phyloP scores from a whole-genome alignment of 2,888 invertebrate genomes.

The Stenchaetothrips biformis region DNA sequence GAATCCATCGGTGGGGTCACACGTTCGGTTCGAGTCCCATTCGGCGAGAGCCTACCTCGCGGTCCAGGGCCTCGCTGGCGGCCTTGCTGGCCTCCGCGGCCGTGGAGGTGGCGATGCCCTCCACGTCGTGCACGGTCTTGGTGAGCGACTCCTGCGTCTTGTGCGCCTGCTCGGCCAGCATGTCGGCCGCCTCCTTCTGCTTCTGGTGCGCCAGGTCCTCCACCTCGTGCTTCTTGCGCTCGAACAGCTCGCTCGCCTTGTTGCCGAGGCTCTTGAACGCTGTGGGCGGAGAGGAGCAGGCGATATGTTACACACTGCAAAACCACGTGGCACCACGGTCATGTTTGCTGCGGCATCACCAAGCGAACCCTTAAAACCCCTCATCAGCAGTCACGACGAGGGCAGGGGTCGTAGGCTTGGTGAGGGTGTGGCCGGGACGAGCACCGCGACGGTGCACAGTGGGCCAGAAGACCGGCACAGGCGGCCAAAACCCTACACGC shows the following conservation, averaged over 20 bases:
- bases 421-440: no score
- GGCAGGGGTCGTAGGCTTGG: no score
- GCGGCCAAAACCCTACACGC: no score
- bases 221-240: conserved; percentile 67
- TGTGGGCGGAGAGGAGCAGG: conserved; percentile 49
- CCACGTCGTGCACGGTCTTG: conserved; percentile 54
- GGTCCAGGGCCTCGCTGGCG: conserved; percentile 53
- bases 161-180: conserved; percentile 59
- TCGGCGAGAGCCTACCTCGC: conserved; percentile 50
- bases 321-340: no score
- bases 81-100: conserved; percentile 51
- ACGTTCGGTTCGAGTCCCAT: no score
- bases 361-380: no score
- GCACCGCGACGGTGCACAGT: no score
- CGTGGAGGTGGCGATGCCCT: conserved; percentile 52
- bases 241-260: conserved; percentile 65
- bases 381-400: no score
- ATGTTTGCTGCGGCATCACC: no score
- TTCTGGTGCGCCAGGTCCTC: conserved; percentile 60
- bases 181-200: conserved; percentile 55
- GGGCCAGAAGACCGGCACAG: no score
- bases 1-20: no score
- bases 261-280: conserved; percentile 67
- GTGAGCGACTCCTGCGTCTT: conserved; percentile 58
- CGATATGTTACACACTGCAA: no score